Evolutionary conservation across 2,888 invertebrate species (phyloP).

Genomic region (Cataglyphis albicans): DNA sequence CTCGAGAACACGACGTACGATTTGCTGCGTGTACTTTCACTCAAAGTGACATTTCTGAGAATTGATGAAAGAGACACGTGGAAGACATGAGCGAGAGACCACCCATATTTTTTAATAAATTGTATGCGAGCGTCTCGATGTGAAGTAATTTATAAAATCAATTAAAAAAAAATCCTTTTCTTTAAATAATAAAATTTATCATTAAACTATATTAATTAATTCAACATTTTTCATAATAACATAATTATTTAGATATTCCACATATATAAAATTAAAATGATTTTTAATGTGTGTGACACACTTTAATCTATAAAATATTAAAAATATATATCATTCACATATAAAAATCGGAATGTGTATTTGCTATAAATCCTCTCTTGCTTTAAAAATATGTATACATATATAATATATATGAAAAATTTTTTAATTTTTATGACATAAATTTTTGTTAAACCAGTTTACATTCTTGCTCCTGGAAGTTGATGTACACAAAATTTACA

Average conservation of each 20-base stretch:
- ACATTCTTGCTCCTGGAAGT: not conserved
- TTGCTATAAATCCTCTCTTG: not conserved
- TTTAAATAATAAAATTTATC: not conserved
- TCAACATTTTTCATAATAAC: no score
- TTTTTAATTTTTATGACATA: not conserved
- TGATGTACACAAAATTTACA: not conserved
- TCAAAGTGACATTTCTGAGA: slow-evolving; percentile 54
- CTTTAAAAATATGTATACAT: not conserved
- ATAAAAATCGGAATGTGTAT: not conserved
- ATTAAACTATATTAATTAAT: no score
- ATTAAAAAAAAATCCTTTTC: not conserved
- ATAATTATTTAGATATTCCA: no score
- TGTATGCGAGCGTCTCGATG: slow-evolving; percentile 12
- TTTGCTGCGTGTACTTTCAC: slow-evolving; percentile 37
- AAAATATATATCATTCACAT: not conserved
- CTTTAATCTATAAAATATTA: not conserved
- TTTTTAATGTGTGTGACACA: no score
- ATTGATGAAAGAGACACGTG: slow-evolving; percentile 49
- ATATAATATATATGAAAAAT: not conserved
- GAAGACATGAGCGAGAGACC: slow-evolving; percentile 33
- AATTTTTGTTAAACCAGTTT: not conserved
- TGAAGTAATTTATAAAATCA: not conserved
- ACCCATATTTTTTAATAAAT: slow-evolving; percentile 56
- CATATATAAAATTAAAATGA: no score
- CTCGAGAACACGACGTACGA: slow-evolving; percentile 31